A percentile compares a stretch with the other conserved stretches of the same genome.
Evolutionary conservation across 2,113 vertebrate species (phyloP).

Genomic region (Salminus brasiliensis): DNA sequence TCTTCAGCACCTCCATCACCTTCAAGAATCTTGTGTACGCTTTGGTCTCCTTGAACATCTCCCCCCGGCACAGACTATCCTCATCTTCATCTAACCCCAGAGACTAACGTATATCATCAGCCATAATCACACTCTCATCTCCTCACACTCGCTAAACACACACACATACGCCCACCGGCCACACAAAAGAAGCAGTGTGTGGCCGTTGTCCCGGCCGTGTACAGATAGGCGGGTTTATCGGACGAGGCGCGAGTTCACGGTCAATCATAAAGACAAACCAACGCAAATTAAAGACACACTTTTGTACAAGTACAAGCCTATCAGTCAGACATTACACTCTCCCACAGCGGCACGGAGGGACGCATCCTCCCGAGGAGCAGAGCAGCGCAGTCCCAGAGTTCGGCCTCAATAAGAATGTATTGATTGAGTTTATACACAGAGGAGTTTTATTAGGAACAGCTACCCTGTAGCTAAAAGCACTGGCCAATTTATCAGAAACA

Average conservation of each 20-base stretch:
- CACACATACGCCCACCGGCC: neutral
- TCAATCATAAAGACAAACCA: conserved; percentile 35
- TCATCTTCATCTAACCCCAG: conserved; percentile 29
- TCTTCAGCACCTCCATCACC: too few species aligned
- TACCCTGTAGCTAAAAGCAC: neutral
- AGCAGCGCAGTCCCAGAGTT: neutral
- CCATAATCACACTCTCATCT: conserved; percentile 26
- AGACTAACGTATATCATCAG: conserved; percentile 25
- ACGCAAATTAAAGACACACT: conserved; percentile 18
- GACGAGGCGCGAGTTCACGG: conserved; percentile 1
- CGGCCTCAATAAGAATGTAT: conserved; percentile 19
- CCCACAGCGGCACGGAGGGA: neutral
- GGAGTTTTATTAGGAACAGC: neutral
- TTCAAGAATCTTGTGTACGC: too few species aligned
- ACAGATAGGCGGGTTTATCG: conserved; percentile 32
- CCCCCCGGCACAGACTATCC: neutral
- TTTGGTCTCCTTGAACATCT: neutral
- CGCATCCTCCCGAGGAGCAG: neutral
- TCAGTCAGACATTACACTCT: conserved; percentile 11
- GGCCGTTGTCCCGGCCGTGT: conserved; percentile 27
- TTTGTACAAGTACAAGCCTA: conserved; percentile 18
- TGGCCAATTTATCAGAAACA: neutral
- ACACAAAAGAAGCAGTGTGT: conserved; percentile 22
- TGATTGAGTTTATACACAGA: conserved; percentile 1
- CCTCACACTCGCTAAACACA: neutral